A percentile compares a stretch with the other conserved stretches of the same genome.
phyloP scores from a whole-genome alignment of 1,140 invertebrate species.

The Doryteuthis pealeii region DNA sequence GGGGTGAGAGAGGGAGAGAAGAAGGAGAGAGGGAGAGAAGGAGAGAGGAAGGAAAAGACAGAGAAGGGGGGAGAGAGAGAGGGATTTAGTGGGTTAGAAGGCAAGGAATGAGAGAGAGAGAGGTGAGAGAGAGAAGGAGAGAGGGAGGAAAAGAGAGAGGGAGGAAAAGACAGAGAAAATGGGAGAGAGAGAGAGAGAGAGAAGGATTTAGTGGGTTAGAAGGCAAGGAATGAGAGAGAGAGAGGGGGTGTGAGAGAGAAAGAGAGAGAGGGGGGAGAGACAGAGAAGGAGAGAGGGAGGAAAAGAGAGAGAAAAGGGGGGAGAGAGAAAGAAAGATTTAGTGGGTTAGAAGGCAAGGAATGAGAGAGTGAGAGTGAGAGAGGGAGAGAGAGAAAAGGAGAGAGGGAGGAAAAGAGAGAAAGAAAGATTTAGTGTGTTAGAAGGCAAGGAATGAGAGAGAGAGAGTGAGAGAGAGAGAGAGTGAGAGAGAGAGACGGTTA shows the following conservation, averaged over 20 bases:
- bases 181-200: too few relatives aligned
- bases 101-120: neutral
- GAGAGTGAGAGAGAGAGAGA: too few relatives aligned
- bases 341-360: too few relatives aligned
- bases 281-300: neutral
- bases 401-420: too few relatives aligned
- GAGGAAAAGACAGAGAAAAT: too few relatives aligned
- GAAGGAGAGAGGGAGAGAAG: neutral
- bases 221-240: too few relatives aligned
- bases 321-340: neutral
- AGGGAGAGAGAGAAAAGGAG: too few relatives aligned
- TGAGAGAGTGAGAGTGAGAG: neutral
- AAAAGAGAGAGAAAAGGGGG: neutral
- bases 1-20: neutral
- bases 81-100: neutral
- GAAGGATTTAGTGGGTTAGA: too few relatives aligned
- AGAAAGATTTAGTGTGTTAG: too few relatives aligned
- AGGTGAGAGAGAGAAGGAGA: neutral
- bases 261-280: neutral
- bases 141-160: neutral
- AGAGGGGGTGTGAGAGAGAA: too few relatives aligned
- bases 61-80: neutral
- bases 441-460: neutral
- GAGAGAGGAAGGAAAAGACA: neutral
- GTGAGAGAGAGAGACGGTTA: too few relatives aligned